A percentile compares a stretch with the other conserved stretches of the same genome.
These are phyloP conservation scores for Cephonodes hylas DNA, from an alignment of 2,888 invertebrate genomes.

Conservation along the genomic window DNA sequence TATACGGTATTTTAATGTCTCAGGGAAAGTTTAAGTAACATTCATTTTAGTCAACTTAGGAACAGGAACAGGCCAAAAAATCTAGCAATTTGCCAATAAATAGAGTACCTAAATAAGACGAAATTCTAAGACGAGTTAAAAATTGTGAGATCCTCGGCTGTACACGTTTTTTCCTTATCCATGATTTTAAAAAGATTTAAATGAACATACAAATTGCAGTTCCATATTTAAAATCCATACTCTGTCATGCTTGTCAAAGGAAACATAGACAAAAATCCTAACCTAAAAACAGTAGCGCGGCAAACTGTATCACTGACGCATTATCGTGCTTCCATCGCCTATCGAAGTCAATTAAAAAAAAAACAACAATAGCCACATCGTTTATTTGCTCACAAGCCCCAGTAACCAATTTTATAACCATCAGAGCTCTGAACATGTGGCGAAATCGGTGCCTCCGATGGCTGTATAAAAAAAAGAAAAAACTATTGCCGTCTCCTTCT, in stretches of 20 bases:
- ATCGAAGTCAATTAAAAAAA: slow-evolving; percentile 18
- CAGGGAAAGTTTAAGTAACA: too few relatives aligned
- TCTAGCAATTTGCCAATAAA: too few relatives aligned
- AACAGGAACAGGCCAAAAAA: too few relatives aligned
- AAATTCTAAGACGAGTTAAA: too few relatives aligned
- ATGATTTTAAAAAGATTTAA: too few relatives aligned
- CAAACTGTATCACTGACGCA: slow-evolving; percentile 16
- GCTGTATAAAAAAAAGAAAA: slow-evolving; percentile 43
- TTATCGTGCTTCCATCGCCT: slow-evolving; percentile 17
- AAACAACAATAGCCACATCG: slow-evolving; percentile 13
- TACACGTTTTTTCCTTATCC: too few relatives aligned
- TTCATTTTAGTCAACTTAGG: too few relatives aligned
- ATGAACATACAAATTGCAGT: too few relatives aligned
- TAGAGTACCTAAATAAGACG: too few relatives aligned
- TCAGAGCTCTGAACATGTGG: slow-evolving; percentile 56
- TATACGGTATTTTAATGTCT: too few relatives aligned
- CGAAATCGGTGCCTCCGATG: slow-evolving; percentile 62
- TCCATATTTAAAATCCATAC: too few relatives aligned
- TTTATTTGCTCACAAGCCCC: slow-evolving; percentile 17
- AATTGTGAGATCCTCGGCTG: too few relatives aligned
- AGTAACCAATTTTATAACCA: slow-evolving; percentile 48
- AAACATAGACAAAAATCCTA: background rate
- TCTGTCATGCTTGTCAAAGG: background rate
- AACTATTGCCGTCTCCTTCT: slow-evolving; percentile 37
- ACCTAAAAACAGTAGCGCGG: background rate